Evolutionary conservation across 1,140 invertebrate genomes (phyloP), one percentile per base, ranked within the genome.

Genomic region (Matsumurasca onukii): DNA sequence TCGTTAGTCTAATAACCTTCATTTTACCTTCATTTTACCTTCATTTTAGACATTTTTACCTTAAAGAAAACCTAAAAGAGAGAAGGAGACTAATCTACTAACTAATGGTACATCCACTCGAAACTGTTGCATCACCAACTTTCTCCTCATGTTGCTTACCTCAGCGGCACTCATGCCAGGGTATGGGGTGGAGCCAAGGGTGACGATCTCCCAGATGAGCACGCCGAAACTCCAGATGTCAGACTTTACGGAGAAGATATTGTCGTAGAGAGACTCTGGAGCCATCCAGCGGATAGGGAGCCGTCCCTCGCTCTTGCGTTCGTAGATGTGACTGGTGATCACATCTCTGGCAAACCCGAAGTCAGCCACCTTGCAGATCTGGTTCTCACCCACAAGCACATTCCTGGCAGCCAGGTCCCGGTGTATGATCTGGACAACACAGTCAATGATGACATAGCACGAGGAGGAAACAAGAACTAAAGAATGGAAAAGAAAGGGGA

Each of bases 171-270:
- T 90, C 66, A 94, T 80, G 0, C 93, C 93, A 0, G 93, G 93
- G 80, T 95, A 95, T 0, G 93, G 93, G 5, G 93, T 95, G 9
- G 92, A 94, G 1, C 92, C 94, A 13, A 95, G 82, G 0, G 93
- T 95, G 0, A 95, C 90, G n/a, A 95, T 82, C 31, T 63, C 93
- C 94, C 94, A 97, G 70, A 95, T 88, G 1, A 97, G 81, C 9
- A 98, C 89, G 0, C 95, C 95, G 76, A 95, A 97, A 73, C 93
- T 93, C 94, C 94, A 98, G 17, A 95, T 90, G 75, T 97, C 95
- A 0, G 93, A 93, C 78, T 95, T 95, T 1, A 90, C 88, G 1
- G 92, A 93, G 77, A 95, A 98, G 73, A 95, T 89, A 75, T 95
- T 94, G 75, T 96, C 92, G 76, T 92, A 94, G 0, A 97, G 83